Conservation (phyloP, 2,888 invertebrate species). For the Lagria hirta region DNA sequence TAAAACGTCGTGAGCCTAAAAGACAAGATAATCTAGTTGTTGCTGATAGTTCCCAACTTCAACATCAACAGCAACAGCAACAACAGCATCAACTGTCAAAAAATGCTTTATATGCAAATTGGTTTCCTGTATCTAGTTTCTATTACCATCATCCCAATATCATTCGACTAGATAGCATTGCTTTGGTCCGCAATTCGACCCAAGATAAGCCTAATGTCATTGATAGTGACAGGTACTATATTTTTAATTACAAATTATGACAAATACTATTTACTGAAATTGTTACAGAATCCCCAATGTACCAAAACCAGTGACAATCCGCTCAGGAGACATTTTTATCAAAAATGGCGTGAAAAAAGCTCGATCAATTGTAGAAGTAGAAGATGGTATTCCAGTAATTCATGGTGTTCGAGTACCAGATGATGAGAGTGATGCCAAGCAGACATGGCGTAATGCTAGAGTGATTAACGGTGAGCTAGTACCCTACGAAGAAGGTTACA, state of each 20-base stretch:
- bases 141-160: constrained; percentile 47
- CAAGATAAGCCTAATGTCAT: constrained; percentile 43
- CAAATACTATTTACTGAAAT: constrained; percentile 2
- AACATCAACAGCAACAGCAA: constrained; percentile 52
- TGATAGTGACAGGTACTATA: constrained; percentile 46
- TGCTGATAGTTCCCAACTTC: constrained; percentile 54
- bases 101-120: constrained; percentile 47
- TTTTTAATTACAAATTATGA: constrained; percentile 9
- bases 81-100: constrained; percentile 54
- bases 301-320: constrained; percentile 69
- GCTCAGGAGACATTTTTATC: constrained; percentile 65
- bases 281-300: constrained; percentile 54
- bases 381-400: constrained; percentile 78
- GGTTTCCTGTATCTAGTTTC: constrained; percentile 51
- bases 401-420: constrained; percentile 83
- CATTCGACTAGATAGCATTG: constrained; percentile 44
- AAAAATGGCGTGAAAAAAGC: constrained; percentile 60
- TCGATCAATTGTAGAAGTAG: constrained; percentile 65
- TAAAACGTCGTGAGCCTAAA: constrained; percentile 68
- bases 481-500: constrained; percentile 71
- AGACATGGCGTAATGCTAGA: constrained; percentile 85
- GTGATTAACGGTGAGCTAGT: constrained; percentile 82
- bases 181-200: constrained; percentile 44
- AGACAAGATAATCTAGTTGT: constrained; percentile 49
- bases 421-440: constrained; percentile 73